Evolutionary conservation across 2,113 vertebrate genomes (phyloP).

Genomic region (Tachysurus vachellii): DNA sequence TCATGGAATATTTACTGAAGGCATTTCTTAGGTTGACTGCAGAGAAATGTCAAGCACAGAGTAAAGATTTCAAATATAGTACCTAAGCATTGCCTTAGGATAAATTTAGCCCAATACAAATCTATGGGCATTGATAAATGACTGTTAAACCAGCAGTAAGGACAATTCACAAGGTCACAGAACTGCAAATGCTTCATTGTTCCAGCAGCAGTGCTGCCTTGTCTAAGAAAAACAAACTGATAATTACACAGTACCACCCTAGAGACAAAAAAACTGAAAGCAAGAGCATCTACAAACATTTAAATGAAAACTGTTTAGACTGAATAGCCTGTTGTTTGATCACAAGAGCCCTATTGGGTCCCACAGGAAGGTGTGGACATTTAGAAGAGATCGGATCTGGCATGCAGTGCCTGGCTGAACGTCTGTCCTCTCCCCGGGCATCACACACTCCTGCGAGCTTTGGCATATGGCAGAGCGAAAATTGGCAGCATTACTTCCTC

Average conservation of each 20-base stretch:
- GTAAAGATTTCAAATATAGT: not conserved
- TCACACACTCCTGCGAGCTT: conserved; percentile 46
- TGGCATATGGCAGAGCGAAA: conserved; percentile 71
- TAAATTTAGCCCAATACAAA: not conserved
- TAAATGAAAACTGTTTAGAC: not conserved
- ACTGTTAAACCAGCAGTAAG: conserved; percentile 11
- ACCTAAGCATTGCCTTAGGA: not conserved
- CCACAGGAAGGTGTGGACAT: conserved; percentile 21
- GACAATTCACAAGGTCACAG: conserved; percentile 12
- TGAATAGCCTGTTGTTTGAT: conserved; percentile 27
- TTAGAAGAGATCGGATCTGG: conserved; percentile 40
- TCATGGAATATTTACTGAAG: not conserved
- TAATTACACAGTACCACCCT: conserved; percentile 1
- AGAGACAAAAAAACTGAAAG: not conserved
- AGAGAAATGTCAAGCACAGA: not conserved
- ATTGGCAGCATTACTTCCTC: conserved; percentile 80
- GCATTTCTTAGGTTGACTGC: not conserved
- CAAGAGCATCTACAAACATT: not conserved
- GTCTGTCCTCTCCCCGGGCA: conserved; percentile 65
- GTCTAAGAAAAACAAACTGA: not conserved
- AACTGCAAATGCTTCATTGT: not conserved
- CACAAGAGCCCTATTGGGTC: conserved; percentile 29
- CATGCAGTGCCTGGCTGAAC: conserved; percentile 44
- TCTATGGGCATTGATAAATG: not conserved
- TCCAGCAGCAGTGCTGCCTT: not conserved